A percentile compares a stretch with the other conserved stretches of the same genome.
Evolutionary conservation across 1,140 invertebrate genomes (phyloP).

Genomic region (Conus ventricosus): DNA sequence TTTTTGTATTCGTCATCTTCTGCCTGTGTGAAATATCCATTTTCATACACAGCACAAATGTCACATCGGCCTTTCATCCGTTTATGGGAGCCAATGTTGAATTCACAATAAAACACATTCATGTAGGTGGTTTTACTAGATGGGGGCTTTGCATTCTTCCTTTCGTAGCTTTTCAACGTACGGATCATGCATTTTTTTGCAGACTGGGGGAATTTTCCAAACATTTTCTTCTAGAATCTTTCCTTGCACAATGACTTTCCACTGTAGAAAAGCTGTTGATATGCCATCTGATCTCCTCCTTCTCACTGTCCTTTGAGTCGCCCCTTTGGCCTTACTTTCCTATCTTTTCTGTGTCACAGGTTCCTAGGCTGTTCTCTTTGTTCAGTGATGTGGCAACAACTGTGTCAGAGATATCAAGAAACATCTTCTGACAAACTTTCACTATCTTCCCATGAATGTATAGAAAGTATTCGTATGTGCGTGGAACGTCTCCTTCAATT

Average conservation of each 20-base stretch:
- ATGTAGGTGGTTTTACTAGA: neutral
- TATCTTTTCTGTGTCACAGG: neutral
- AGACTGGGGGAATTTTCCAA: neutral
- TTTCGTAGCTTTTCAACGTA: neutral
- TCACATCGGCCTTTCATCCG: neutral
- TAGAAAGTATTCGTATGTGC: too few relatives aligned
- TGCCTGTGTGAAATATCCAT: neutral
- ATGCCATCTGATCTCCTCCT: neutral
- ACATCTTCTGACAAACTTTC: neutral
- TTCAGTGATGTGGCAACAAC: too few relatives aligned
- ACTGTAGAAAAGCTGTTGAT: neutral
- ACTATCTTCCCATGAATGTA: neutral
- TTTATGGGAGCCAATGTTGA: slow-evolving; percentile 14
- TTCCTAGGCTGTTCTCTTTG: too few relatives aligned
- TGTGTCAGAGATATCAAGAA: too few relatives aligned
- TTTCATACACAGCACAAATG: neutral
- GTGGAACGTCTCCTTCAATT: too few relatives aligned
- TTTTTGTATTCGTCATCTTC: neutral
- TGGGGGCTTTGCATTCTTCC: neutral
- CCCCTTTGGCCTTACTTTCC: neutral
- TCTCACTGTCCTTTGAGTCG: neutral
- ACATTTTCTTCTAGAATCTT: neutral
- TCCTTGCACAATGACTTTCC: neutral
- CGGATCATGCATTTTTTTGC: neutral
- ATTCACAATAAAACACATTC: neutral